Evolutionary conservation across 2,113 vertebrate genomes (phyloP), one percentile per base, ranked within the genome.

Genomic region (Melozone crissalis): DNA sequence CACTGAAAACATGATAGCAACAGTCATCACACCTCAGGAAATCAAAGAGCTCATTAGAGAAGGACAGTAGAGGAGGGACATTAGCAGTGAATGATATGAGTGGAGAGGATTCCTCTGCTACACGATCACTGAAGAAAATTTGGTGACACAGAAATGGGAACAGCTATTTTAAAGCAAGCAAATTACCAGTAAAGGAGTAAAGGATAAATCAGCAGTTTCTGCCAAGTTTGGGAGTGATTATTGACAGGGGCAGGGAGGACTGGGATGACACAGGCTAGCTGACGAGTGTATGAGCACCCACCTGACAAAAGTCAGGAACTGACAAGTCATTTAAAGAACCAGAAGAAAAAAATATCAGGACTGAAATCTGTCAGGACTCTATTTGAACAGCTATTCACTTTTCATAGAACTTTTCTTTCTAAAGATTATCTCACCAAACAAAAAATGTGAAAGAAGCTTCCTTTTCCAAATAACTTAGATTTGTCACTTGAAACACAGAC

Each of bases 311-410:
- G n/a, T 23, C 52, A 57, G 62, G 49, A 79, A 79, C 17, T 84
- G 91, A 93, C 69, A 91, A 93, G 62, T 75, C 84, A 87, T 84
- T 94, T 94, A 91, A 87, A 87, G 52, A 82, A 74, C 27, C 19
- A 46, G 6, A 13, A 92, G 49, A n/a, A 89, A 89, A 89, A 81
- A 81, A n/a, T 35, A 35, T 57, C 41, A 89, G 24, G 20, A 91
- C 57, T 82, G 77, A 94, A 84, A 92, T 30, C 49, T 94, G 69
- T 61, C 86, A 94, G 69, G 52, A 57, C 22, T 68, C 24, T 57
- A 46, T 87, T 75, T 22, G n/a, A 92, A 82, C 46, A 23, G 20
- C 28, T 82, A 68, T 68, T 91, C 39, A 87, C 21, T 87, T 35
- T 81, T 78, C 47, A 78, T 44, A 84, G 91, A 78, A 57, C 18